These are phyloP conservation scores for Narcine bancroftii DNA, from an alignment of 2,113 vertebrate genomes.

Conservation along the genomic window DNA sequence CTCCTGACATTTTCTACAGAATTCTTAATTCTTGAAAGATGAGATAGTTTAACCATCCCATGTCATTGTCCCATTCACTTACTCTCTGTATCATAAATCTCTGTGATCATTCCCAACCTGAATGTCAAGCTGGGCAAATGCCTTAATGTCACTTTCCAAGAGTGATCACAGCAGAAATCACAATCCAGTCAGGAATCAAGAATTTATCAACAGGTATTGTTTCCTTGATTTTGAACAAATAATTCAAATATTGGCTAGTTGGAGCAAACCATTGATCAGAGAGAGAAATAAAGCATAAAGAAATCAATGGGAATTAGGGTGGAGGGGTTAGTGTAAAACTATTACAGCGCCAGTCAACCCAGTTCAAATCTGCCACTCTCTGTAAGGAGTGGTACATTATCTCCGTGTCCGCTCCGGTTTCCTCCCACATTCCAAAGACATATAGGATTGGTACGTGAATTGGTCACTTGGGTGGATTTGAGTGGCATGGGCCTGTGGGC, in stretches of 20 bases:
- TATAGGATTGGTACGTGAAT: no score
- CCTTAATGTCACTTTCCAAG: background rate
- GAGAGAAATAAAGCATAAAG: background rate
- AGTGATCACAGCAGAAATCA: background rate
- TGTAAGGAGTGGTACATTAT: no score
- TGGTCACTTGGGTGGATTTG: no score
- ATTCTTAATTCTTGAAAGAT: background rate
- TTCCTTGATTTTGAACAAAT: background rate
- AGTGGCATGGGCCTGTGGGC: no score
- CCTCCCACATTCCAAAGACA: no score
- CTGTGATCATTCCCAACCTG: background rate
- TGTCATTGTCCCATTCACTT: background rate
- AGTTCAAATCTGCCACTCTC: no score
- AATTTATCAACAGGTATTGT: background rate
- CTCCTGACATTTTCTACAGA: background rate
- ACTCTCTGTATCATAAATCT: background rate
- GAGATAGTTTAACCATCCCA: background rate
- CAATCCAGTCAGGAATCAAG: background rate
- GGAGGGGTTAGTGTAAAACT: no score
- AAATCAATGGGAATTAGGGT: background rate
- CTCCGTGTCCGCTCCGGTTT: no score
- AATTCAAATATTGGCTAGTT: background rate
- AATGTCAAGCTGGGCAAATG: background rate
- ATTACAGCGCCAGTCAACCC: no score
- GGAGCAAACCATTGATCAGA: background rate